Evolutionary conservation across 2,888 invertebrate genomes (phyloP), one percentile per base, ranked within the genome.

Genomic region (Bibio marci): DNA sequence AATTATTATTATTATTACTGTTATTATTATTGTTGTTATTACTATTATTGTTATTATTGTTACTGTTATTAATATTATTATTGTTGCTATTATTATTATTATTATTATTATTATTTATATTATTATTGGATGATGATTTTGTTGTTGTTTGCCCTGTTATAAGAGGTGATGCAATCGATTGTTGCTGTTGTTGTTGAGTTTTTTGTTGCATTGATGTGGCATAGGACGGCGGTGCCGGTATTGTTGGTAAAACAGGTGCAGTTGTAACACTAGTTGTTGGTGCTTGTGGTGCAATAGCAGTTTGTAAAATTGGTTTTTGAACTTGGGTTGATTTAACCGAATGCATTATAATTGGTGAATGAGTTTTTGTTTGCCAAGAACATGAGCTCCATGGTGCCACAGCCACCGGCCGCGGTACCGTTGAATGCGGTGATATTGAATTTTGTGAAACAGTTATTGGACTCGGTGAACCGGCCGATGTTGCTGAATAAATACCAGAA

Each of bases 291-390:
- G 87, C 91, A 36, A 90, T 86, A 10, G 94, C 94, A 13, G 91
- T 94, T 63, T 94, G 94, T 46, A 92, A 65, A 22, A 91, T 78
- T 0, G 94, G 94, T 58, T 92, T 94, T 55, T 90, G 90, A 30
- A 90, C 91, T 61, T 91, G 90, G 14, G 90, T 90, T 64, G 90
- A 90, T 59, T 88, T 88, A 14, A 94, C 94, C 25, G 90, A 87
- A 58, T 92, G 91, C 90, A 92, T 94, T 45, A 94, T 91, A 47
- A 94, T 86, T 7, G 91, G 90, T 36, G 88, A 82, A 53, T 90
- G 90, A 15, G 88, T 80, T 52, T 81, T 85, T 30, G 87, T 79
- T 58, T 91, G 91, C 42, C 59, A 62, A 39, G 86, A 82, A 41
- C 59, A 62, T 40, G 86, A 82, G 41, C 80, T 79, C 77, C 88